Evolutionary conservation across 2,797 vertebrate species (phyloP).

Genomic region (Adrianichthys oophorus): DNA sequence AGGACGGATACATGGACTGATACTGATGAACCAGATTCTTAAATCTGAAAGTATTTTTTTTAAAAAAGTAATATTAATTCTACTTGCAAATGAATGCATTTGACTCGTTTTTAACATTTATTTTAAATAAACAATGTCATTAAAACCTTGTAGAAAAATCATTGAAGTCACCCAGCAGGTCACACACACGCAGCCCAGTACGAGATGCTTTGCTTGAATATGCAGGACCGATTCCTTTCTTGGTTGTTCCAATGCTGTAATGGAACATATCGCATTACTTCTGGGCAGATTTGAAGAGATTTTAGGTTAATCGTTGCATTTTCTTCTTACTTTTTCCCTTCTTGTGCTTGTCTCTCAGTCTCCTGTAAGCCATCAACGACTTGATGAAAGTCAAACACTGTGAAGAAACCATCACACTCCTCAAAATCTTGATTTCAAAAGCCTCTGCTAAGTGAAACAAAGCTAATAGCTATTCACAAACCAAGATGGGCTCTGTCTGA

Average conservation of each 20-base stretch:
- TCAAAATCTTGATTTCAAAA: neutral
- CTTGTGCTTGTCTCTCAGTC: conserved; percentile 92
- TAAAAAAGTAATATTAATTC: neutral
- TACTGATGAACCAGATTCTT: conserved; percentile 92
- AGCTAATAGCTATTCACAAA: conserved; percentile 59
- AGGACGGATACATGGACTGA: conserved; percentile 92
- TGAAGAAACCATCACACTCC: conserved; percentile 12
- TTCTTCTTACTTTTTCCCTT: conserved; percentile 91
- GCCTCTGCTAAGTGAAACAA: neutral
- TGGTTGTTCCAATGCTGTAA: conserved; percentile 94
- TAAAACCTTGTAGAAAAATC: conserved; percentile 90
- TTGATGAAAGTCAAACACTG: conserved; percentile 99
- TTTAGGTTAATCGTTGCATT: neutral
- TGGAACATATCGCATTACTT: neutral
- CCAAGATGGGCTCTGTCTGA: conserved; percentile 97
- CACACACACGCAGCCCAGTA: conserved; percentile 93
- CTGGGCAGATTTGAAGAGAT: no score
- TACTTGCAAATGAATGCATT: neutral
- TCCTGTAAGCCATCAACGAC: conserved; percentile 96
- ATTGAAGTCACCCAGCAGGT: conserved; percentile 93
- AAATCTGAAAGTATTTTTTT: conserved; percentile 79
- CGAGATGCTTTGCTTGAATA: conserved; percentile 96
- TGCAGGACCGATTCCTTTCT: conserved; percentile 97
- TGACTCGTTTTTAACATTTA: neutral
- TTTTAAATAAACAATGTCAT: neutral